phyloP scores from a whole-genome alignment of 2,888 invertebrate species.

The Heliconius ethilla region DNA sequence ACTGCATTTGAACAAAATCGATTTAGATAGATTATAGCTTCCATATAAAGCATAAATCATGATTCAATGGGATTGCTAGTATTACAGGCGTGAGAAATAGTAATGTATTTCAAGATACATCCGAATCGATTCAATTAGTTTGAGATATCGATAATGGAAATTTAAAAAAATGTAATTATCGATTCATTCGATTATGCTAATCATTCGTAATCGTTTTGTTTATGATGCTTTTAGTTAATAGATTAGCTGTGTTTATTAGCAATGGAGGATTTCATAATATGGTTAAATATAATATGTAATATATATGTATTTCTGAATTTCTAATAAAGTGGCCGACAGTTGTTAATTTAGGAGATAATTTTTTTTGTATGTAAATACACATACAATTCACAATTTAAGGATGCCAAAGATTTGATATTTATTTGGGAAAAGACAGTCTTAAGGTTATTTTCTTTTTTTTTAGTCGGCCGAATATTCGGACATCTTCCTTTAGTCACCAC shows the following conservation, averaged over 20 bases:
- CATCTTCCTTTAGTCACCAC: too few relatives aligned
- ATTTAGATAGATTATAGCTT: slow-evolving; percentile 13
- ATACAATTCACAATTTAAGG: too few relatives aligned
- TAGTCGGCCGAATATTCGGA: too few relatives aligned
- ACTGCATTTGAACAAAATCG: slow-evolving; percentile 21
- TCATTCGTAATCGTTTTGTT: not conserved
- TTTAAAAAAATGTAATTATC: not conserved
- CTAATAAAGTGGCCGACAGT: not conserved
- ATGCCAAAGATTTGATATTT: too few relatives aligned
- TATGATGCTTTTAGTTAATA: not conserved
- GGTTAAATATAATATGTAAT: not conserved
- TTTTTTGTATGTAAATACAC: too few relatives aligned
- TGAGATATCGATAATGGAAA: slow-evolving; percentile 14
- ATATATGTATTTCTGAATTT: not conserved
- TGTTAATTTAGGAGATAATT: not conserved
- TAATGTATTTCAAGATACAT: slow-evolving; percentile 6
- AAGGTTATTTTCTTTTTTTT: too few relatives aligned
- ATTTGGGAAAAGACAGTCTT: too few relatives aligned
- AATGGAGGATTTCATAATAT: not conserved
- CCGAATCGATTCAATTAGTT: slow-evolving; percentile 13
- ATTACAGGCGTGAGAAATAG: slow-evolving; percentile 17
- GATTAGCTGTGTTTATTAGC: not conserved
- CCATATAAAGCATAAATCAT: slow-evolving; percentile 18
- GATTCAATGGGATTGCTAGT: slow-evolving; percentile 14
- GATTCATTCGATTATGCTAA: slow-evolving; percentile 17